Evolutionary conservation across 2,797 vertebrate species (phyloP), one percentile per base, ranked within the genome.

Genomic region (Phaenicophaeus curvirostris): DNA sequence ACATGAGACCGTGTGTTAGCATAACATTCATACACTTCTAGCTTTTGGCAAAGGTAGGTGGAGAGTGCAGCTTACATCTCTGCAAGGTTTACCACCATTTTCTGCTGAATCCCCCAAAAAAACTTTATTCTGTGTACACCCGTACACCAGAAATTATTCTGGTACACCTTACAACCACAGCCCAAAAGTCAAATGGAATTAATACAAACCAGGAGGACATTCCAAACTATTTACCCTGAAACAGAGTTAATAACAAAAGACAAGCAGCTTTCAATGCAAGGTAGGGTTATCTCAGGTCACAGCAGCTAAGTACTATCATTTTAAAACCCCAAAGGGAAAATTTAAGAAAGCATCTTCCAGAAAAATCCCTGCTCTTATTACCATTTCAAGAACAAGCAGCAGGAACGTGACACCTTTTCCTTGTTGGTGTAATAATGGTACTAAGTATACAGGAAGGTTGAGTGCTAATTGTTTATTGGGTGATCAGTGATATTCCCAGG

Each of bases 1-100:
- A 16, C 11, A 1, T 0, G 1, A 63, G 55, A n/a, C 11, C 17
- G 9, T 4, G 5, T 28, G 5, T 54, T 39, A 55, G 31, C 24
- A 88, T 37, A 48, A 57, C 11, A 14, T 50, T 35, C 28, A 3
- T 0, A 0, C 13, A 4, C 16, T 50, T 23, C 74, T 53, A 53
- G 31, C 5, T 48, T 85, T 85, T 67, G 3, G 17, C 14, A 50
- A 50, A 77, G 6, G 23, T n/a, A n/a, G 24, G 13, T 15, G 24
- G n/a, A 54, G 8, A 46, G 19, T 3, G 4, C 24, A 76, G 20
- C 7, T 15, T 37, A 30, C 7, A 23, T 3, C 30, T 61, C 54
- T 63, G 13, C n/a, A 51, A 31, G 20, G 50, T 48, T 54, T 73
- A 33, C 17, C 23, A n/a, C 23, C 5, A 1, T 82, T 92, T 94